These are phyloP conservation scores for Mareca strepera DNA, from an alignment of 2,797 vertebrate genomes.

Conservation along the genomic window DNA sequence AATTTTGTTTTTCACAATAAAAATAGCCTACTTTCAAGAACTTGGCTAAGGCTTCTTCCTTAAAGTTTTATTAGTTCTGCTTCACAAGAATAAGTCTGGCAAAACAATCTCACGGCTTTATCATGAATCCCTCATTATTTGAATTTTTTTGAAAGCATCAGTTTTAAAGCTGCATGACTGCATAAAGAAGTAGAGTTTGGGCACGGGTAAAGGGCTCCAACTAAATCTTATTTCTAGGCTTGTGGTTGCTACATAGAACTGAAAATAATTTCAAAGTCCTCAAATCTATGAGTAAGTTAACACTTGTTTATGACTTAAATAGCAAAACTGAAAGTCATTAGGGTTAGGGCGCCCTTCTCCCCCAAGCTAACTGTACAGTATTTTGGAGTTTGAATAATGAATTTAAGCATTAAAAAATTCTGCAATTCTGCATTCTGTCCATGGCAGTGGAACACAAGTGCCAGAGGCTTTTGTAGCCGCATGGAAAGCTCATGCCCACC, in stretches of 20 bases:
- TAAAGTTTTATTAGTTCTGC: constrained; percentile 62
- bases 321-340: neutral
- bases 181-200: neutral
- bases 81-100: constrained; percentile 12
- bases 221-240: neutral
- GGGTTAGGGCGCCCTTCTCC: neutral
- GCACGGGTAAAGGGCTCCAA: neutral
- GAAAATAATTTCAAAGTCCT: neutral
- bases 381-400: neutral
- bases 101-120: constrained; percentile 28
- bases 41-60: constrained; percentile 38
- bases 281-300: neutral
- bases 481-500: constrained; percentile 19
- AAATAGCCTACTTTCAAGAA: constrained; percentile 32
- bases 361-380: neutral
- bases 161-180: constrained; percentile 9
- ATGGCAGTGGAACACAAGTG: neutral
- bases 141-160: constrained; percentile 21
- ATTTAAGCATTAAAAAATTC: neutral
- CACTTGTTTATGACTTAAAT: neutral
- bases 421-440: constrained; percentile 11
- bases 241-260: neutral
- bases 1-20: neutral
- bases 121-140: constrained; percentile 11
- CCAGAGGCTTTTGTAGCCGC: constrained; percentile 25